Conservation (phyloP, 2,797 vertebrate species). For the Rhynchotus rufescens region DNA sequence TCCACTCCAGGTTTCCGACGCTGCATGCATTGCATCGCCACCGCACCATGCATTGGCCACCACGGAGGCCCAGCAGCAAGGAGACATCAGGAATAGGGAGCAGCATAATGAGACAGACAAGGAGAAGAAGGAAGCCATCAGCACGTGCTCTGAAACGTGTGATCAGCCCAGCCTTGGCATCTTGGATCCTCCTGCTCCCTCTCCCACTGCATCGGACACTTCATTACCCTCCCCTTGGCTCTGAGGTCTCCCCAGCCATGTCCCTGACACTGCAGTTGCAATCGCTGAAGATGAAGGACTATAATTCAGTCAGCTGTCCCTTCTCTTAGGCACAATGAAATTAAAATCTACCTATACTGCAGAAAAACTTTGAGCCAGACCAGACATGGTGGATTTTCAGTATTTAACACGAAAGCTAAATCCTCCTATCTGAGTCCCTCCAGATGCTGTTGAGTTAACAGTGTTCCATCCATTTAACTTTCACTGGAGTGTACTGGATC, state of each 20-base stretch:
- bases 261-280: neutral
- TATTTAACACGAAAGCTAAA: slow-evolving; percentile 1
- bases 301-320: neutral
- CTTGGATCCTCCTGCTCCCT: neutral
- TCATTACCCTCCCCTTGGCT: neutral
- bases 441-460: slow-evolving; percentile 20
- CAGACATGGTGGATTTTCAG: neutral
- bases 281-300: neutral
- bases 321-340: neutral
- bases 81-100: neutral
- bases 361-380: neutral
- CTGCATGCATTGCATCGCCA: neutral
- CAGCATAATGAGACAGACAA: neutral
- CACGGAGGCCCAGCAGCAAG: neutral
- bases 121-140: neutral
- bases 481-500: slow-evolving; percentile 20
- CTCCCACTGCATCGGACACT: neutral
- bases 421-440: neutral
- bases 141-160: neutral
- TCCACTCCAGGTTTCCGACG: neutral
- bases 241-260: neutral
- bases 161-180: neutral
- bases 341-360: neutral
- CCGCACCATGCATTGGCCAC: neutral
- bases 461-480: neutral